Conservation (phyloP, 1,140 invertebrate genomes). For the Cheumatopsyche charites region DNA sequence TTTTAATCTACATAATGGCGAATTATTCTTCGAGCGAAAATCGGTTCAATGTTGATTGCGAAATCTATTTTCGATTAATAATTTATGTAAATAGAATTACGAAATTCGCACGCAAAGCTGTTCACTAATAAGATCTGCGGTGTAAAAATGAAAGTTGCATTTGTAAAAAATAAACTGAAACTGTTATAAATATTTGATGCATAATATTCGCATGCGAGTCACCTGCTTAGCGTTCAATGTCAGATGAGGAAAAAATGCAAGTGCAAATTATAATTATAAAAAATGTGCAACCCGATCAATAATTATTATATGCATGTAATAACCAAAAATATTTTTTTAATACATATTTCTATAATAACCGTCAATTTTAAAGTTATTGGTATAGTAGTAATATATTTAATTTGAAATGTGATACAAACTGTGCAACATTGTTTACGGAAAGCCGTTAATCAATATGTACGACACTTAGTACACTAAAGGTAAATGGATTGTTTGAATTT, state of each 20-base stretch:
- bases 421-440: no score
- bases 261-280: background rate
- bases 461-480: no score
- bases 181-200: conserved; percentile 22
- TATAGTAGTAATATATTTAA: no score
- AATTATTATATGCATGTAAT: background rate
- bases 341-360: no score
- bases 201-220: conserved; percentile 7
- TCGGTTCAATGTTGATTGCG: background rate
- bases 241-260: background rate
- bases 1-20: no score
- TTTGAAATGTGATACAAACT: no score
- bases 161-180: background rate
- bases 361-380: no score
- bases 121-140: conserved; percentile 3
- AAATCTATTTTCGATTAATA: conserved; percentile 13
- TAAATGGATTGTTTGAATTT: no score
- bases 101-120: background rate
- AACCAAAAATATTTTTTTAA: background rate
- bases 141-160: conserved; percentile 25
- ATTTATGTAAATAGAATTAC: conserved; percentile 24
- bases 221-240: conserved; percentile 10
- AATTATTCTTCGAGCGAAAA: no score
- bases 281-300: background rate
- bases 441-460: no score